Evolutionary conservation across 2,113 vertebrate genomes (phyloP).

Genomic region (Eonycteris spelaea): DNA sequence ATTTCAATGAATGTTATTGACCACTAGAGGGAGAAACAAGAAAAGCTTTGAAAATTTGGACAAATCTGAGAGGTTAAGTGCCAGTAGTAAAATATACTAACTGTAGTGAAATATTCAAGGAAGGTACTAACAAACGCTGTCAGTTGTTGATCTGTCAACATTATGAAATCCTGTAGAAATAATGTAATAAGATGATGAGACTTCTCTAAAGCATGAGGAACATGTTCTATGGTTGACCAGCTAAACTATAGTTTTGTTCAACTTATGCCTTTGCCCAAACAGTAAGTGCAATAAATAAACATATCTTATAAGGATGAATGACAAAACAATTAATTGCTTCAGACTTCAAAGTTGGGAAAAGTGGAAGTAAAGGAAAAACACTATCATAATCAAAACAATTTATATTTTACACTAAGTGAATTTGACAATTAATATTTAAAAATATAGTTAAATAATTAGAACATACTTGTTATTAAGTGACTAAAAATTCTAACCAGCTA

Average conservation of each 20-base stretch:
- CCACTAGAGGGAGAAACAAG: slow-evolving; percentile 75
- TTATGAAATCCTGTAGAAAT: background rate
- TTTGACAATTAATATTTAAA: slow-evolving; percentile 40
- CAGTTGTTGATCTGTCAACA: background rate
- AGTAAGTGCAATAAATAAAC: background rate
- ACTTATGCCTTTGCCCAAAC: background rate
- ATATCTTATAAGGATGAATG: background rate
- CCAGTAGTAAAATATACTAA: background rate
- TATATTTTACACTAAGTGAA: background rate
- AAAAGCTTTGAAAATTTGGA: slow-evolving; percentile 63
- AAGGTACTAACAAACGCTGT: background rate
- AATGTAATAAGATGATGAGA: background rate
- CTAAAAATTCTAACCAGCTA: background rate
- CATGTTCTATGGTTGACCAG: background rate
- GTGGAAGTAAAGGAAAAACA: background rate
- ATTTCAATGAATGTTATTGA: slow-evolving; percentile 43
- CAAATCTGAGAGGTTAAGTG: background rate
- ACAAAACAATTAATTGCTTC: background rate
- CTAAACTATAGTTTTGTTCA: slow-evolving; percentile 11
- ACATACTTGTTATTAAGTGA: background rate
- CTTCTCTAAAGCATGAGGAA: background rate
- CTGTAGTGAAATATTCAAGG: background rate
- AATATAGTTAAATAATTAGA: background rate
- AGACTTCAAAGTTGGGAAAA: background rate
- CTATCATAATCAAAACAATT: background rate